Evolutionary conservation across 2,797 vertebrate genomes (phyloP).

Genomic region (Pitangus sulphuratus): DNA sequence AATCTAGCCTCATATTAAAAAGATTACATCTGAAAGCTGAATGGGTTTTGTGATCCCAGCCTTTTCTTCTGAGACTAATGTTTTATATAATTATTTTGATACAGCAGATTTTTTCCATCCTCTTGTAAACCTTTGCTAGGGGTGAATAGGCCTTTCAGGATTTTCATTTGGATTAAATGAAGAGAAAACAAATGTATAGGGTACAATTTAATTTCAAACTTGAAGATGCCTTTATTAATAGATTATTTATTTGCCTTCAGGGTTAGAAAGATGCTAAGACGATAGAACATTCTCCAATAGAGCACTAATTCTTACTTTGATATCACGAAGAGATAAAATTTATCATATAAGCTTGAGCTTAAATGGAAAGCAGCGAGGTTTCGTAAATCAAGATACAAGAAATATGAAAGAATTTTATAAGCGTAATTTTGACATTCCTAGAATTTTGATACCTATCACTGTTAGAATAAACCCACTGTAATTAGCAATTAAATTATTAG

Average conservation of each 20-base stretch:
- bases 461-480: background rate
- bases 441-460: background rate
- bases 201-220: background rate
- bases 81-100: conserved; percentile 63
- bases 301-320: background rate
- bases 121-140: background rate
- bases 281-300: background rate
- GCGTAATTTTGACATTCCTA: background rate
- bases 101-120: background rate
- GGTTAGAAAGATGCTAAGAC: background rate
- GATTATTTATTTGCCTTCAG: conserved; percentile 1
- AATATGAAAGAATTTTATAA: background rate
- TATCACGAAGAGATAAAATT: background rate
- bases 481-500: background rate
- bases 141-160: background rate
- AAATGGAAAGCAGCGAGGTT: background rate
- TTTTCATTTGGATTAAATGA: conserved; percentile 4
- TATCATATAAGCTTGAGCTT: background rate
- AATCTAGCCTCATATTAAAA: conserved; percentile 52
- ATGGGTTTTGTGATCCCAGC: conserved; percentile 21
- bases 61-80: conserved; percentile 27
- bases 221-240: background rate
- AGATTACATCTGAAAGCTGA: conserved; percentile 51
- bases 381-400: background rate
- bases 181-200: background rate